These are phyloP conservation scores for Leptopterna dolabrata DNA, from an alignment of 2,888 invertebrate species.

Conservation along the genomic window DNA sequence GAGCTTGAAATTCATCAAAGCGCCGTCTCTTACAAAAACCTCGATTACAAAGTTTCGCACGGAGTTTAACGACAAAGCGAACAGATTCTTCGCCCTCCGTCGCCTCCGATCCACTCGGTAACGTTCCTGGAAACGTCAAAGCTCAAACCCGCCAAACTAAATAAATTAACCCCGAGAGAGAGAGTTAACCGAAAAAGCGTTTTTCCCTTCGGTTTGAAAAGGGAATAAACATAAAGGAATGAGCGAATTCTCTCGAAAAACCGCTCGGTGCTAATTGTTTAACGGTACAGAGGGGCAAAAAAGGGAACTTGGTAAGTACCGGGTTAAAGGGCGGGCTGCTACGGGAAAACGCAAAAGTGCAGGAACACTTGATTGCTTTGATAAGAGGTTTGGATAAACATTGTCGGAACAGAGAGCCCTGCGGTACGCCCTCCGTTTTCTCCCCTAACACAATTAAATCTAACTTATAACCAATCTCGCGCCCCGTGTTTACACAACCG, in stretches of 20 bases:
- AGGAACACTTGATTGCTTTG: constrained; percentile 44
- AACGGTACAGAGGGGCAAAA: not conserved
- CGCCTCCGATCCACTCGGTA: not conserved
- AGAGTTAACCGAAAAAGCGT: not conserved
- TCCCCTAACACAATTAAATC: constrained; percentile 40
- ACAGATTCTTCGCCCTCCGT: not conserved
- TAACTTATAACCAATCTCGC: constrained; percentile 50
- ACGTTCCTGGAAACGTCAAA: not conserved
- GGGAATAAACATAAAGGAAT: not conserved
- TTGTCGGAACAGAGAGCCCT: not conserved
- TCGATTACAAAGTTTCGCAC: not conserved
- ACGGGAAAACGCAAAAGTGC: not conserved
- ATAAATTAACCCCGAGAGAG: not conserved
- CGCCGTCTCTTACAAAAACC: not conserved
- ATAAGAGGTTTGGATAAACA: constrained; percentile 48
- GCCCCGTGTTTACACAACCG: constrained; percentile 36
- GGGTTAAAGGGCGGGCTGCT: not conserved
- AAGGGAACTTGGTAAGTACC: not conserved
- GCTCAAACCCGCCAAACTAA: not conserved
- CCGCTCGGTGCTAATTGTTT: not conserved
- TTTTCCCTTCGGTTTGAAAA: not conserved
- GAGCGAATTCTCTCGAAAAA: not conserved
- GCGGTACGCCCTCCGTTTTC: not conserved
- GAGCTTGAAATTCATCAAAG: not conserved
- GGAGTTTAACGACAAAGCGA: not conserved